Percentiles rank a stretch among this genome's conserved stretches.
phyloP scores from a whole-genome alignment of 2,797 vertebrate genomes.

The Dicrostonyx torquatus region DNA sequence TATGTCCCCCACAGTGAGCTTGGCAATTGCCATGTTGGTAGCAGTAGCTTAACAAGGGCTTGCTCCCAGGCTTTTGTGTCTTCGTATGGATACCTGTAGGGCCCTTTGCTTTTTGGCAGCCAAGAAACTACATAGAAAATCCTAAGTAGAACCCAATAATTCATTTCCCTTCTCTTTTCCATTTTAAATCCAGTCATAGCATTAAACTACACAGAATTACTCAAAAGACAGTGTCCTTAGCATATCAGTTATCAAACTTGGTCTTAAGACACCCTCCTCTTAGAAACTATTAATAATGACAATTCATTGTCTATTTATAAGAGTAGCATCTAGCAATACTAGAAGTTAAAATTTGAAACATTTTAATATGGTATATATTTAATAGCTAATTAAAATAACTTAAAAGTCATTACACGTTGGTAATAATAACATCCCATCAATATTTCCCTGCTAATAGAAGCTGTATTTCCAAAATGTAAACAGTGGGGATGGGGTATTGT shows the following conservation, averaged over 20 bases:
- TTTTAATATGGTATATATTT: not conserved
- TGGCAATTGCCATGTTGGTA: not conserved
- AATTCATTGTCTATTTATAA: not conserved
- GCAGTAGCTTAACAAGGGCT: not conserved
- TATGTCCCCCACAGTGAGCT: not conserved
- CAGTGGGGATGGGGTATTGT: not conserved
- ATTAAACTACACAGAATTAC: not conserved
- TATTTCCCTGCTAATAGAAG: constrained; percentile 3
- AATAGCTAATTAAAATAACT: constrained; percentile 17
- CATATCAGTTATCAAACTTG: not conserved
- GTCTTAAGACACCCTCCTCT: not conserved
- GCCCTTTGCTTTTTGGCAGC: not conserved
- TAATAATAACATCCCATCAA: not conserved
- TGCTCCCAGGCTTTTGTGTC: not conserved
- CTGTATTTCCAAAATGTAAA: not conserved
- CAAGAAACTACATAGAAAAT: not conserved
- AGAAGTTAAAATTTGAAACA: constrained; percentile 31
- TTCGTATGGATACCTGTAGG: not conserved
- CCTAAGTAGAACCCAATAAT: not conserved
- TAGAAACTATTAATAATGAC: not conserved
- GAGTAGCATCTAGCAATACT: not conserved
- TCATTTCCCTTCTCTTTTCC: not conserved
- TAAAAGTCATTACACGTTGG: not conserved
- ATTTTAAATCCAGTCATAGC: not conserved
- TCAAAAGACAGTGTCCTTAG: not conserved